Conservation (phyloP, 2,113 vertebrate species). For the Neolamprologus caudopunctatus region DNA sequence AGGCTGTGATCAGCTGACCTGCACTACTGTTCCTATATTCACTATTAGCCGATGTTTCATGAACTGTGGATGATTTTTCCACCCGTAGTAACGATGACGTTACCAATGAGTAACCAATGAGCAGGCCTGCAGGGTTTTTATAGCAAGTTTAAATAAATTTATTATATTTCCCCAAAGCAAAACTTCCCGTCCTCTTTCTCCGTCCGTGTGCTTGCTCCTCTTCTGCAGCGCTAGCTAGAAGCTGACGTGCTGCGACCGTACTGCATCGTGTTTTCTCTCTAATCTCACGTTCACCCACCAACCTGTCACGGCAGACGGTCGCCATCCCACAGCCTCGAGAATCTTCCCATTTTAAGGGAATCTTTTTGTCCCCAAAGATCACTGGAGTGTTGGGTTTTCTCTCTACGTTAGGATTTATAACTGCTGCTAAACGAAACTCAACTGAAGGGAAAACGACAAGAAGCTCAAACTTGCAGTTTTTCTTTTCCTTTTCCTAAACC, state of each 20-base stretch:
- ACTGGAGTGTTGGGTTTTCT: not conserved
- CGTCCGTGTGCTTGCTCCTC: accelerated
- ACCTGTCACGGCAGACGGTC: accelerated
- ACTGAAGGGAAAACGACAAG: accelerated
- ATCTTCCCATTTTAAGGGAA: not conserved
- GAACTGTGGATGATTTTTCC: not conserved
- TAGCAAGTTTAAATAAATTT: not conserved
- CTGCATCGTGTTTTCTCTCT: not conserved
- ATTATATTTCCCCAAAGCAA: not conserved
- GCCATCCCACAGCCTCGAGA: not conserved
- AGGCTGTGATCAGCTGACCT: not conserved
- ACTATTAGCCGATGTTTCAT: not conserved
- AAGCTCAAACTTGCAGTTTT: not conserved
- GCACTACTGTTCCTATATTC: accelerated
- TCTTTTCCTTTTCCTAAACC: not conserved
- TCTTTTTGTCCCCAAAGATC: not conserved
- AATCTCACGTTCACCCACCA: not conserved
- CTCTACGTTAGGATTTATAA: too few species aligned
- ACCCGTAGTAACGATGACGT: accelerated
- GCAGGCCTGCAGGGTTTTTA: not conserved
- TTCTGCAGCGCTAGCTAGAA: not conserved
- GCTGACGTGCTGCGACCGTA: not conserved
- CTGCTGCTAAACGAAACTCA: accelerated
- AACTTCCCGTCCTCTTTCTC: not conserved
- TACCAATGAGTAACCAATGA: not conserved